These are phyloP conservation scores for Nibea albiflora DNA, from an alignment of 2,113 vertebrate genomes.

Conservation along the genomic window DNA sequence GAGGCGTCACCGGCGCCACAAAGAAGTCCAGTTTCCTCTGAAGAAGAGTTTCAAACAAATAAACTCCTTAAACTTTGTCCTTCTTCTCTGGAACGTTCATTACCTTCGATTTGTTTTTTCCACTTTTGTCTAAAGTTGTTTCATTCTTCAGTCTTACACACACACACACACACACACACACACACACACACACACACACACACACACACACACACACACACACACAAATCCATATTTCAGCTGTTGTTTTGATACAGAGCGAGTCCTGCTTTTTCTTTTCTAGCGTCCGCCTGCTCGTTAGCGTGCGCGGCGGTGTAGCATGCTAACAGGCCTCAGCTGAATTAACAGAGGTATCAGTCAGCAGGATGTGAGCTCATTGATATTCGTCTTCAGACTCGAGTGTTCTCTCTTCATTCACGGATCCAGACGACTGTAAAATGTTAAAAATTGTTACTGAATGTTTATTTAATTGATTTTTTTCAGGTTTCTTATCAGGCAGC, in stretches of 20 bases:
- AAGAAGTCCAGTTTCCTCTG: background rate
- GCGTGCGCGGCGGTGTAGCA: background rate
- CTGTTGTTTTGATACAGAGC: background rate
- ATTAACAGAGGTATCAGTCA: conserved; percentile 15
- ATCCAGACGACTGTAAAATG: conserved; percentile 14
- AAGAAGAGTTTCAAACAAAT: too few relatives aligned
- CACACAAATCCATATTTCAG: background rate
- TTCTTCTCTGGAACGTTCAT: background rate
- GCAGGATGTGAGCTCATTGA: conserved; percentile 30
- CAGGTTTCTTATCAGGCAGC: conserved; percentile 26
- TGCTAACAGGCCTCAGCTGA: background rate
- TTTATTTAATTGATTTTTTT: conserved; percentile 31
- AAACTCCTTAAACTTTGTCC: background rate
- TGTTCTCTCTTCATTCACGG: conserved; percentile 27
- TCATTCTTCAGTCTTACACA: background rate
- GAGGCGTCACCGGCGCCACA: background rate
- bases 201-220: too few relatives aligned
- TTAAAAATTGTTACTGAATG: conserved; percentile 32
- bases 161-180: too few relatives aligned
- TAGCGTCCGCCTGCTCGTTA: background rate
- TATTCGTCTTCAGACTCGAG: conserved; percentile 9
- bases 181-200: too few relatives aligned
- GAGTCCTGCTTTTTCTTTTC: too few relatives aligned
- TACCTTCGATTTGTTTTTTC: background rate
- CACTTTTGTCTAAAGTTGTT: background rate